Base-by-base conservation (phyloP, 1,140 invertebrate genomes). In the Vollenhovia emeryi region DNA sequence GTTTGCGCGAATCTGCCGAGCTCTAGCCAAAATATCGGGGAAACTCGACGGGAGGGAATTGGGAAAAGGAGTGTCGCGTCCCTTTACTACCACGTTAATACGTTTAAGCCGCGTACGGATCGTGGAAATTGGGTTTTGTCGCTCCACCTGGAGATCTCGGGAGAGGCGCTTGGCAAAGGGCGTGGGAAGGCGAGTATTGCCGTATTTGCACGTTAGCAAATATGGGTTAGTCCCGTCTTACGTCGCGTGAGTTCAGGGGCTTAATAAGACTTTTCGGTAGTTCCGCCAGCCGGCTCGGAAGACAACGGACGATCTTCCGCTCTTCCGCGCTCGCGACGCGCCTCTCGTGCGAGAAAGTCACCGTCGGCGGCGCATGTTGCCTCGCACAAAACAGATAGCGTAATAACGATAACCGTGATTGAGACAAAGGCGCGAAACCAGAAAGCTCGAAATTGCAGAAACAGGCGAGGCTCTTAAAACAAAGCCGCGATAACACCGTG, bases 41-140 rank as follows among this genome's bases (percentile, higher is more conserved):
- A 40, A 71, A 15, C 62, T 55, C 24, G 6, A 50, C 48, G 33
- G 21, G 24, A 50, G 21, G 64, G 71, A 71, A 80, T 80, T 80
- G 78, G 50, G 13, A 33, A 27, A 50, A 68, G 48, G 45, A 8
- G 24, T 45, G 74, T 55, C 78, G 64, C 64, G 64, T 71, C 64
- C 50, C 48, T 71, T 80, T 33, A 71, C 64, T 71, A 80, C 33
- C 64, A 80, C 87, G 86, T 88, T 88, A 88, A 88, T 88, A 87
- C 76, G 82, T 87, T 88, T 88, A 88, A 88, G 86, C 87, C 87
- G 86, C 71, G 84, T 88, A 75, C 87, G 86, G 87, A 87, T 88
- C 82, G 87, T 88, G 86, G 87, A 88, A 88, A 88, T 88, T 88
- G 87, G 87, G 87, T 88, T 88, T 87, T 87, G 87, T 85, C 86